Evolutionary conservation across 2,888 invertebrate genomes (phyloP).

Genomic region (Druceiella hillmani): DNA sequence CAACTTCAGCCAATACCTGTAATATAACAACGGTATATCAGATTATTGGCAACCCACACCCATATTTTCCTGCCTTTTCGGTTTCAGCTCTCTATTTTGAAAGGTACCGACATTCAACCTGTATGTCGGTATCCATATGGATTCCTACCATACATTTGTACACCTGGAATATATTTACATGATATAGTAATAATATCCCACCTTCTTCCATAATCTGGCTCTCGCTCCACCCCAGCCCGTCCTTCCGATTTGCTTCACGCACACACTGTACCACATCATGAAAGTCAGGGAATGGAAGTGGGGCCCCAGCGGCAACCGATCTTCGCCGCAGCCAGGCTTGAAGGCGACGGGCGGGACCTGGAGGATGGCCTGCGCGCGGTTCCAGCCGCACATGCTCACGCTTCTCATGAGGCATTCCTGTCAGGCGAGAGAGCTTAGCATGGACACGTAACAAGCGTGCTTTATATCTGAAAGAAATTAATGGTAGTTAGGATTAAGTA

Average conservation of each 20-base stretch:
- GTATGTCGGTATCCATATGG: no score
- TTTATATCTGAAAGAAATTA: slow-evolving; percentile 36
- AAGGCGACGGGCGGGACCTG: slow-evolving; percentile 38
- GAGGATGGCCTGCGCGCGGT: slow-evolving; percentile 34
- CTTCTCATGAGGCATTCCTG: slow-evolving; percentile 49
- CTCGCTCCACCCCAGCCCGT: slow-evolving; percentile 41
- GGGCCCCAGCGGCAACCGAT: slow-evolving; percentile 39
- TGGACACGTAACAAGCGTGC: slow-evolving; percentile 44
- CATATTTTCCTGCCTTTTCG: no score
- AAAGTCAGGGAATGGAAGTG: slow-evolving; percentile 50
- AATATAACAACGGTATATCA: no score
- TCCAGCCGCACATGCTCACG: slow-evolving; percentile 33
- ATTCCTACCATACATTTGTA: no score
- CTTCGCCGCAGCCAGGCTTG: slow-evolving; percentile 44
- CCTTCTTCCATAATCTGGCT: slow-evolving; percentile 45
- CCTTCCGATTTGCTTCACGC: slow-evolving; percentile 38
- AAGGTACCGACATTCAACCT: no score
- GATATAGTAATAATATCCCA: slow-evolving; percentile 20
- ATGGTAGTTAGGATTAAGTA: neutral
- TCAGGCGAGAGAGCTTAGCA: slow-evolving; percentile 60
- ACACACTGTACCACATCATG: slow-evolving; percentile 48
- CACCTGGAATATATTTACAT: no score
- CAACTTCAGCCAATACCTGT: no score
- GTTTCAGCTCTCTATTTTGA: no score
- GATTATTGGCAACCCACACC: no score